Evolutionary conservation across 2,113 vertebrate species (phyloP), one percentile per base, ranked within the genome.

Genomic region (Cynoglossus semilaevis): DNA sequence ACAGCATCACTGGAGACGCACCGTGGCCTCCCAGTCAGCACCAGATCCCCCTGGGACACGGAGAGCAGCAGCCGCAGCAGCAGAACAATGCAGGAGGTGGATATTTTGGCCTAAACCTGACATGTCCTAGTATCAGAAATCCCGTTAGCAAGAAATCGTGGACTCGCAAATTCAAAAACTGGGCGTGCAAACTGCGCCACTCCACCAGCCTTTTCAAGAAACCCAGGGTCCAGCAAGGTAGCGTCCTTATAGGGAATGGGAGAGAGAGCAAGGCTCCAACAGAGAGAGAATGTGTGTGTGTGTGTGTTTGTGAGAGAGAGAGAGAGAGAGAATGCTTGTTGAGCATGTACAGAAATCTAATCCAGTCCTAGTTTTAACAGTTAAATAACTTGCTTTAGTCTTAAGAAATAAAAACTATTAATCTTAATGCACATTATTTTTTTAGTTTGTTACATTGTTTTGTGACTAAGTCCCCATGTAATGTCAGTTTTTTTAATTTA

Each of bases 101-200:
- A 94, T 96, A 95, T 95, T 94, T 94, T 94, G 94, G 93, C 94
- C 94, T 95, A 94, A 94, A 93, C 92, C 94, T 94, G 93, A 94
- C 93, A 94, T 94, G 94, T 95, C 93, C 93, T 95, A 95, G 92
- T 95, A 94, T 95, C 92, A 95, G 90, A 95, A 94, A 93, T 92
- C 93, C 94, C 85, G 93, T 95, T 95, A 94, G 94, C 94, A 95
- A 95, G 92, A 95, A 93, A 94, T 93, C 94, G 91, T 94, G 93
- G 94, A 94, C 92, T 92, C 93, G 92, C 89, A 95, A 94, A 92
- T 94, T 95, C 90, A 94, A 95, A 95, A 94, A 93, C 92, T 96
- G 93, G 94, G 94, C 93, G 72, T 93, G 91, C 93, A 95, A 93
- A 93, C 93, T 94, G 88, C 93, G 92, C 88, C 94, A 94, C 91